Conservation (phyloP, 2,113 vertebrate genomes). For the Salvelinus fontinalis region DNA sequence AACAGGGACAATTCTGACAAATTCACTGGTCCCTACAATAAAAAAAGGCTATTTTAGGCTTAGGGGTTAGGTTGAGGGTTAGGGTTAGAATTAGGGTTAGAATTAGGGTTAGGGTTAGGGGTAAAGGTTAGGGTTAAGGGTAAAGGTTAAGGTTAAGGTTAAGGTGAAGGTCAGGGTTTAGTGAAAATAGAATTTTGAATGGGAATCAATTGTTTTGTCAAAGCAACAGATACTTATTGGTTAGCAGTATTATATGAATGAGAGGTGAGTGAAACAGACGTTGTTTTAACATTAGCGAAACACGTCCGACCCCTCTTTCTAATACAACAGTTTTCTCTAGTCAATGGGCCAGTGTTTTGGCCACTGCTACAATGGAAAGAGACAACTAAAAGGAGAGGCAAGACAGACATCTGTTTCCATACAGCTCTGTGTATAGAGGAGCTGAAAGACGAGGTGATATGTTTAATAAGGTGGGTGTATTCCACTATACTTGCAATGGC, state of each 20-base stretch:
- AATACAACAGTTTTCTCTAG: conserved; percentile 31
- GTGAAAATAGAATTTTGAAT: too few species aligned
- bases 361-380: background rate
- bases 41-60: too few species aligned
- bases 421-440: background rate
- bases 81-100: too few species aligned
- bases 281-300: conserved; percentile 25
- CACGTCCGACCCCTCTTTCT: conserved; percentile 28
- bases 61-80: too few species aligned
- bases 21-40: too few species aligned
- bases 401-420: background rate
- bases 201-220: background rate
- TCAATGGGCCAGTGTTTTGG: conserved; percentile 38
- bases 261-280: conserved; percentile 39
- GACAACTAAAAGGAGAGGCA: background rate
- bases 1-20: too few species aligned
- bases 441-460: too few species aligned
- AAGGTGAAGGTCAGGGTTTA: too few species aligned
- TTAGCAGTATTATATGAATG: background rate
- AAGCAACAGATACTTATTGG: conserved; percentile 39
- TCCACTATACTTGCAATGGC: background rate
- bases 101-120: too few species aligned
- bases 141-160: too few species aligned
- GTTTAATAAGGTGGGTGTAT: background rate
- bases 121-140: too few species aligned